A percentile compares a stretch with the other conserved stretches of the same genome.
phyloP scores from a whole-genome alignment of 2,113 vertebrate genomes.

The Corythaeola cristata region DNA sequence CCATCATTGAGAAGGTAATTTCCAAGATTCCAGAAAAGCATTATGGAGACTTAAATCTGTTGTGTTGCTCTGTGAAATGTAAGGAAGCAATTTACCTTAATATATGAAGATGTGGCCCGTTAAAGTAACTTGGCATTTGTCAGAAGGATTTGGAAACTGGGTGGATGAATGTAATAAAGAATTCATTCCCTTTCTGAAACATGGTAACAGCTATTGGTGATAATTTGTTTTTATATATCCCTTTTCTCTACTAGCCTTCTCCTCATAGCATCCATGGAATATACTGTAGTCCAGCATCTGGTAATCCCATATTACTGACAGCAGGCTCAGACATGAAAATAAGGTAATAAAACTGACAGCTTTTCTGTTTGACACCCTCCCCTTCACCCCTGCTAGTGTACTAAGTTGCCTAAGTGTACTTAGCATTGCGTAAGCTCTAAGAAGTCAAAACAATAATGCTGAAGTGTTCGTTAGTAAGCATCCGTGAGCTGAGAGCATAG shows the following conservation, averaged over 20 bases:
- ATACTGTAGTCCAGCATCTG: conserved; percentile 97
- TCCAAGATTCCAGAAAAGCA: neutral
- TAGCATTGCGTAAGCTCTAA: neutral
- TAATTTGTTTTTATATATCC: neutral
- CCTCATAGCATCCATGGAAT: conserved; percentile 94
- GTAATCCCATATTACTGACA: conserved; percentile 95
- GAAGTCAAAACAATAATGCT: neutral
- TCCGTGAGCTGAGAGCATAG: neutral
- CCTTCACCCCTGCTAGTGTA: neutral
- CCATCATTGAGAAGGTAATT: neutral
- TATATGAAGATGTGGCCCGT: neutral
- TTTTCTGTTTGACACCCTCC: neutral
- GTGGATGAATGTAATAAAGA: neutral
- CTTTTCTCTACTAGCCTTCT: conserved; percentile 80
- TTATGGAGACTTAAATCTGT: neutral
- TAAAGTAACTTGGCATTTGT: neutral
- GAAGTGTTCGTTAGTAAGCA: neutral
- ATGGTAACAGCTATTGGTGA: neutral
- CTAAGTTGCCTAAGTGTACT: too few relatives aligned
- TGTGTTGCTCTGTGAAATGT: neutral
- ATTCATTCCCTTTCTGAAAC: neutral
- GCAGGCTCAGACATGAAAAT: conserved; percentile 99
- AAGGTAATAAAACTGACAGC: conserved; percentile 76
- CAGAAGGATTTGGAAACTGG: neutral
- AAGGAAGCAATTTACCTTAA: neutral